Percentiles rank a stretch among this genome's conserved stretches.
Evolutionary conservation across 2,113 vertebrate genomes (phyloP).

Genomic region (Caretta caretta): DNA sequence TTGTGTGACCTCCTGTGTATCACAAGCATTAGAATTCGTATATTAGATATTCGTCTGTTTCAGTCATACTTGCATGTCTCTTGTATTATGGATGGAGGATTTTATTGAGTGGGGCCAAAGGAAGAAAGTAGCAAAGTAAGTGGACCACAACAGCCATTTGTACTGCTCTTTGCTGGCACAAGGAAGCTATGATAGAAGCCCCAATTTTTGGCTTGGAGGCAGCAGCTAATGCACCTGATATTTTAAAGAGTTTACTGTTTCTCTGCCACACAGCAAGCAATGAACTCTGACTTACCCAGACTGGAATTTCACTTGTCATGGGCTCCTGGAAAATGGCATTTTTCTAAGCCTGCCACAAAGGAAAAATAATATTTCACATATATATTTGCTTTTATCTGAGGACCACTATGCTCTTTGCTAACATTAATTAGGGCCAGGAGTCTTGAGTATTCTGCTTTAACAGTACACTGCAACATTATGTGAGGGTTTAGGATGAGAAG

Average conservation of each 20-base stretch:
- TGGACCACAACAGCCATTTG: neutral
- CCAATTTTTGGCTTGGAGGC: neutral
- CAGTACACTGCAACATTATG: accelerated
- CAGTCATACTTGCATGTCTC: neutral
- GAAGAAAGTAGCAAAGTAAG: neutral
- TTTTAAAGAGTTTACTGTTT: neutral
- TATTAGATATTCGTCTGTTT: neutral
- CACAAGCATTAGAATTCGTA: neutral
- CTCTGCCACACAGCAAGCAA: neutral
- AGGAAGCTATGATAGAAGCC: neutral
- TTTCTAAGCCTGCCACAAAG: neutral
- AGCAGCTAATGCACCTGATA: neutral
- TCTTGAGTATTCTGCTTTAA: neutral
- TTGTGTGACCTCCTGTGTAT: neutral
- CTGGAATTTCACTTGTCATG: neutral
- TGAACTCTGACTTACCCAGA: neutral
- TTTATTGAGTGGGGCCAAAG: neutral
- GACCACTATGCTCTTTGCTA: neutral
- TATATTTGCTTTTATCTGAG: neutral
- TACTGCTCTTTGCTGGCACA: neutral
- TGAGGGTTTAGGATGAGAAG: neutral
- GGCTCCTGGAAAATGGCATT: neutral
- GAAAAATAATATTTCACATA: neutral
- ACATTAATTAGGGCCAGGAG: neutral
- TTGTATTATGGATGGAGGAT: neutral